Percentiles rank a stretch among this genome's conserved stretches.
phyloP scores from a whole-genome alignment of 1,140 invertebrate genomes.

The Pectinophora gossypiella region DNA sequence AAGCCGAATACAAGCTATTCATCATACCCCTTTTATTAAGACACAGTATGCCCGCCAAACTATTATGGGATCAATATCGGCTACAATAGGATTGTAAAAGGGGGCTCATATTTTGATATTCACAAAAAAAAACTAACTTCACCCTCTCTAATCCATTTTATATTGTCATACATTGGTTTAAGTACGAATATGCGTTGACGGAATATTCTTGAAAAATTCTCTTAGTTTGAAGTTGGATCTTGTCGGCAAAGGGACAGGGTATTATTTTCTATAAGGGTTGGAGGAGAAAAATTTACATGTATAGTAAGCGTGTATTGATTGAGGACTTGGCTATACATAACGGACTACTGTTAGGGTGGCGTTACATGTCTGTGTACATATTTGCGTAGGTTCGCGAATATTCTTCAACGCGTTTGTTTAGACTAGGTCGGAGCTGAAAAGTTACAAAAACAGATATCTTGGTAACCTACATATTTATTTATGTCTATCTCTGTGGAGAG shows the following conservation, averaged over 20 bases:
- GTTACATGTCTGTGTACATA: too few relatives aligned
- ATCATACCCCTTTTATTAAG: conserved; percentile 54
- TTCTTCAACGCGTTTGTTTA: too few relatives aligned
- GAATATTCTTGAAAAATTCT: conserved; percentile 28
- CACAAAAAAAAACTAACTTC: conserved; percentile 67
- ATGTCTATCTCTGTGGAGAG: too few relatives aligned
- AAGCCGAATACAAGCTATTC: too few relatives aligned
- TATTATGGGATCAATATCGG: conserved; percentile 72
- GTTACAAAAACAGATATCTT: too few relatives aligned
- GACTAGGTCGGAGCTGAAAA: too few relatives aligned
- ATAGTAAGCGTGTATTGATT: conserved; percentile 71
- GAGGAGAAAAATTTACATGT: conserved; percentile 64
- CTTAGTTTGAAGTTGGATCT: conserved; percentile 17
- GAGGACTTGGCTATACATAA: conserved; percentile 73
- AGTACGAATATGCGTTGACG: conserved; percentile 45
- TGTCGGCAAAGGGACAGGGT: conserved; percentile 23
- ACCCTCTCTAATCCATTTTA: conserved; percentile 29
- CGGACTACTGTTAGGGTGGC: conserved; percentile 57
- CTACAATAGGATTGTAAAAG: conserved; percentile 70
- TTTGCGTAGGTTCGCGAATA: too few relatives aligned
- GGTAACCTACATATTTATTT: too few relatives aligned
- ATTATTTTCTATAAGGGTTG: conserved; percentile 18
- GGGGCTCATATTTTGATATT: conserved; percentile 73
- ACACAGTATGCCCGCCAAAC: conserved; percentile 48
- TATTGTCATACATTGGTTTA: conserved; percentile 15